Conservation (phyloP, 1,140 invertebrate genomes). For the Carposina sasakii region DNA sequence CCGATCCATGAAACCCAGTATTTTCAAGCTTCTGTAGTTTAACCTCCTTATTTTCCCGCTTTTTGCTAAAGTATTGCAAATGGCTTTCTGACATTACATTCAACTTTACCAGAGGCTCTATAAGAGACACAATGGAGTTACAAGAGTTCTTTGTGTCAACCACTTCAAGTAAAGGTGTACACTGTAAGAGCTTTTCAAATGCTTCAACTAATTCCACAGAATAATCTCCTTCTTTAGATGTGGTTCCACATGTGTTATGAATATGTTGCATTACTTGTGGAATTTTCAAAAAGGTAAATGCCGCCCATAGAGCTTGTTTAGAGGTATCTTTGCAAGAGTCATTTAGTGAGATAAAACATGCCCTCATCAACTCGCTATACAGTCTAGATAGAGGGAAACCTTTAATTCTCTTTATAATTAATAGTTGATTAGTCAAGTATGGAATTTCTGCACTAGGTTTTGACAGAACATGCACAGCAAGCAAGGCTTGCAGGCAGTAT, state of each 20-base stretch:
- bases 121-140: slow-evolving; percentile 87
- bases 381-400: slow-evolving; percentile 80
- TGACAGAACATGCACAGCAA: slow-evolving; percentile 81
- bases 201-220: slow-evolving; percentile 86
- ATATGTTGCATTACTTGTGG: slow-evolving; percentile 84
- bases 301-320: slow-evolving; percentile 91
- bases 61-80: slow-evolving; percentile 79
- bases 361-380: slow-evolving; percentile 91
- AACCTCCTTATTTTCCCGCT: slow-evolving; percentile 73
- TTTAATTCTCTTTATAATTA: slow-evolving; percentile 88
- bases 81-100: slow-evolving; percentile 87
- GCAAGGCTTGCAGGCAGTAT: slow-evolving; percentile 81
- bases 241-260: slow-evolving; percentile 71
- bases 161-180: slow-evolving; percentile 88
- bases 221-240: slow-evolving; percentile 75
- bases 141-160: slow-evolving; percentile 91
- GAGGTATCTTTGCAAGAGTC: slow-evolving; percentile 82
- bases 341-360: slow-evolving; percentile 90
- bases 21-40: slow-evolving; percentile 78
- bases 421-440: slow-evolving; percentile 84
- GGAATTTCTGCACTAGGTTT: slow-evolving; percentile 85
- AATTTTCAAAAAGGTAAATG: slow-evolving; percentile 94
- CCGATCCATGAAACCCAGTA: slow-evolving; percentile 75
- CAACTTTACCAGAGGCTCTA: slow-evolving; percentile 86
- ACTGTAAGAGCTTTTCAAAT: slow-evolving; percentile 86